phyloP scores from a whole-genome alignment of 2,888 invertebrate species.

The Scaptodrosophila latifasciaeformis region DNA sequence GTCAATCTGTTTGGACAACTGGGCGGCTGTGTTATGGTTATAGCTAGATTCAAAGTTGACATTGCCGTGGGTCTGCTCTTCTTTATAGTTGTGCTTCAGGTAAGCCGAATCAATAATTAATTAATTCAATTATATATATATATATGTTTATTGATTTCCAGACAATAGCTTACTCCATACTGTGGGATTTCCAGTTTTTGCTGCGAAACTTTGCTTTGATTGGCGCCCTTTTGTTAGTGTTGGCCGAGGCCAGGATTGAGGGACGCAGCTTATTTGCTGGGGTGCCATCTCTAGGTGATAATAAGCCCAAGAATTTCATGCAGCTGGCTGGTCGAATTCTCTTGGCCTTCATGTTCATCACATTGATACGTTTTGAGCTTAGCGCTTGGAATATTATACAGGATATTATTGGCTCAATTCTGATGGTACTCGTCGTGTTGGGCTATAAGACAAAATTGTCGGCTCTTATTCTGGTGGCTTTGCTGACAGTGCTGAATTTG shows the following conservation, averaged over 20 bases:
- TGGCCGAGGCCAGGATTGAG: slow-evolving; percentile 97
- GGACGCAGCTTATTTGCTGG: slow-evolving; percentile 97
- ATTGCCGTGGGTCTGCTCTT: slow-evolving; percentile 94
- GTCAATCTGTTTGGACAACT: slow-evolving; percentile 97
- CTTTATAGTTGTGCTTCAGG: slow-evolving; percentile 97
- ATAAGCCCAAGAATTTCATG: slow-evolving; percentile 96
- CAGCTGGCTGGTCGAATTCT: slow-evolving; percentile 96
- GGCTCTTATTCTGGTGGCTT: slow-evolving; percentile 92
- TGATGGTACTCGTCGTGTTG: slow-evolving; percentile 96
- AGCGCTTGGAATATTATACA: slow-evolving; percentile 93
- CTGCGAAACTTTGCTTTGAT: slow-evolving; percentile 96
- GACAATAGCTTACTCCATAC: slow-evolving; percentile 96
- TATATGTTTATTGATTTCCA: slow-evolving; percentile 70
- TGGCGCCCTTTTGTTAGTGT: slow-evolving; percentile 94
- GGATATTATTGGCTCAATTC: slow-evolving; percentile 92
- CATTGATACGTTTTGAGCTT: slow-evolving; percentile 93
- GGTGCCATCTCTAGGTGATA: slow-evolving; percentile 92
- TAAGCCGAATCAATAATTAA: slow-evolving; percentile 70
- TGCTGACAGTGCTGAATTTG: slow-evolving; percentile 92
- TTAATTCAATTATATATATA: not conserved
- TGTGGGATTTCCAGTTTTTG: slow-evolving; percentile 98
- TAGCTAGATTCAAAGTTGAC: slow-evolving; percentile 92
- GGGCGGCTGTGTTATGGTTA: slow-evolving; percentile 96
- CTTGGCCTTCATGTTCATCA: slow-evolving; percentile 99
- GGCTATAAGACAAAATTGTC: slow-evolving; percentile 99